Evolutionary conservation across 2,888 invertebrate genomes (phyloP).

Genomic region (Trachelus stipa): DNA sequence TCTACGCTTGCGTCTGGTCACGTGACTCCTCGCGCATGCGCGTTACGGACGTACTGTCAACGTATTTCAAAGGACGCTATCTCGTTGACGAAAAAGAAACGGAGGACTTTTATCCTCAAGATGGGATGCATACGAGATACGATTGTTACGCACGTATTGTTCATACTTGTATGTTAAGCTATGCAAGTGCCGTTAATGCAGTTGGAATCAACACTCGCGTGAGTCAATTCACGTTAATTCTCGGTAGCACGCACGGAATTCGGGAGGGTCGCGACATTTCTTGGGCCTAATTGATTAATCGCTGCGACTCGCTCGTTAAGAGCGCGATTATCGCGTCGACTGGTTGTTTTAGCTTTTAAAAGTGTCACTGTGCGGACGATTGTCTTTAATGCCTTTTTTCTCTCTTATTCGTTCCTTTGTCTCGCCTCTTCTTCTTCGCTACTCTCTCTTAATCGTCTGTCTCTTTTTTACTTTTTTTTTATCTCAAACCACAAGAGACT

Average conservation of each 20-base stretch:
- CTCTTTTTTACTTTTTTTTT: slow-evolving; percentile 27
- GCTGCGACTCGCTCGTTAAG: slow-evolving; percentile 43
- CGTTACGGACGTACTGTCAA: slow-evolving; percentile 8
- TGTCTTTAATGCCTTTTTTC: background rate
- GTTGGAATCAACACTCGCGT: background rate
- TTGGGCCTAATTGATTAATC: slow-evolving; percentile 56
- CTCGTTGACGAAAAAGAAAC: background rate
- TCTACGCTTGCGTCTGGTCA: slow-evolving; percentile 5
- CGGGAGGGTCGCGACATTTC: slow-evolving; percentile 36
- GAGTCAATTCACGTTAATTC: background rate
- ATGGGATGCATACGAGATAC: background rate
- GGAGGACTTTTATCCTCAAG: background rate
- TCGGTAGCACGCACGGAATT: slow-evolving; percentile 27
- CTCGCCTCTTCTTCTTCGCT: background rate
- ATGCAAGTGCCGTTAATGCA: background rate
- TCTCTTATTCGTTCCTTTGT: background rate
- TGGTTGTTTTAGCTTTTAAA: background rate
- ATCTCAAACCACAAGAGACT: slow-evolving; percentile 42
- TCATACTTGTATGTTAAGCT: background rate
- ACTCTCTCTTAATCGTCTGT: slow-evolving; percentile 5
- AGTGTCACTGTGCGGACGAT: background rate
- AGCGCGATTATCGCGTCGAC: slow-evolving; percentile 46
- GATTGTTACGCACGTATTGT: background rate
- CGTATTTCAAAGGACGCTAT: background rate
- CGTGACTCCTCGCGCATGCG: slow-evolving; percentile 41